These are phyloP conservation scores for Drosophila burlai DNA, from an alignment of 1,140 invertebrate genomes.

Conservation along the genomic window DNA sequence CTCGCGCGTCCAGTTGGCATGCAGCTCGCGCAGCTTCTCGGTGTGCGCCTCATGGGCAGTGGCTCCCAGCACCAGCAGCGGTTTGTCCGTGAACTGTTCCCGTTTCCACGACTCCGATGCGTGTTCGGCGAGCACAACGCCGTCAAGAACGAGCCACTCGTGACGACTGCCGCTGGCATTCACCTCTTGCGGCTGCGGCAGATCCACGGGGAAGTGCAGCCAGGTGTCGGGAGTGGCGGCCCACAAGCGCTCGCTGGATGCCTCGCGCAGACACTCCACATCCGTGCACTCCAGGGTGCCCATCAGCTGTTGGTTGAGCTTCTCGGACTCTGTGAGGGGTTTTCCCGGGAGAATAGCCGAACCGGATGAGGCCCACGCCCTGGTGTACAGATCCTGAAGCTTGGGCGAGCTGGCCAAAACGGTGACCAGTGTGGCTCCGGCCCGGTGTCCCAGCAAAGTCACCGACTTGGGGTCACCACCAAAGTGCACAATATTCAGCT, in stretches of 20 bases:
- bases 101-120: slow-evolving; percentile 87
- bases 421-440: slow-evolving; percentile 92
- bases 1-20: slow-evolving; percentile 88
- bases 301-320: slow-evolving; percentile 87
- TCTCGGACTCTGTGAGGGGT: slow-evolving; percentile 87
- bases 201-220: slow-evolving; percentile 87
- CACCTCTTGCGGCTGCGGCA: slow-evolving; percentile 86
- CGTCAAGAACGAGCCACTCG: slow-evolving; percentile 91
- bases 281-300: slow-evolving; percentile 85
- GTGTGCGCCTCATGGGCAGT: slow-evolving; percentile 90
- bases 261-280: slow-evolving; percentile 87
- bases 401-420: slow-evolving; percentile 88
- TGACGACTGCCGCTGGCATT: slow-evolving; percentile 87
- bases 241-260: slow-evolving; percentile 88
- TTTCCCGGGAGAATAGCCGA: slow-evolving; percentile 89
- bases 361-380: slow-evolving; percentile 91
- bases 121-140: slow-evolving; percentile 88
- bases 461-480: slow-evolving; percentile 91
- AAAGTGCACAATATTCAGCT: slow-evolving; percentile 92
- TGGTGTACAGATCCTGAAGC: slow-evolving; percentile 88
- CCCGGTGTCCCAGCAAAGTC: slow-evolving; percentile 92
- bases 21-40: slow-evolving; percentile 86
- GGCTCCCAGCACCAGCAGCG: slow-evolving; percentile 89
- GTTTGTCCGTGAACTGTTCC: slow-evolving; percentile 81
- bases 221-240: slow-evolving; percentile 89